phyloP scores from a whole-genome alignment of 2,888 invertebrate species.

The Chirona hameri region DNA sequence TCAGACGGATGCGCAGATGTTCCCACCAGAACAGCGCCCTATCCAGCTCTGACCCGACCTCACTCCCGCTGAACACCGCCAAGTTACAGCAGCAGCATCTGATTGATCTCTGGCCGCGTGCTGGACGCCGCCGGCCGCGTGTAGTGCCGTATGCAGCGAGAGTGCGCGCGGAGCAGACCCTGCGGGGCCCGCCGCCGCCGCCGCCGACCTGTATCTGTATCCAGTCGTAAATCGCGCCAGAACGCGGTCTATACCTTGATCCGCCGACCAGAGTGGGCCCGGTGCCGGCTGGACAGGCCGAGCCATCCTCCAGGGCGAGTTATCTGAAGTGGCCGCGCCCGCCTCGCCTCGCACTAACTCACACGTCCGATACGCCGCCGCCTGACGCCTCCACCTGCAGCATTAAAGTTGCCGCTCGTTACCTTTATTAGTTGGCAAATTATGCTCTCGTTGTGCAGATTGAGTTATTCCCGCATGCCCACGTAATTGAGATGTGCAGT shows the following conservation, averaged over 20 bases:
- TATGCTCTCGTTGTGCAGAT: slow-evolving; percentile 29
- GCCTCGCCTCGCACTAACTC: background rate
- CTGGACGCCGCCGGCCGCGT: no score
- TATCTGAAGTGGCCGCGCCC: background rate
- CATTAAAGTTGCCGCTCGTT: slow-evolving; percentile 28
- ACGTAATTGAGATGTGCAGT: slow-evolving; percentile 25
- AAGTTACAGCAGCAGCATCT: no score
- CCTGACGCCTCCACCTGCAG: background rate
- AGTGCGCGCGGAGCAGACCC: background rate
- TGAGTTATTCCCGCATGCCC: slow-evolving; percentile 28
- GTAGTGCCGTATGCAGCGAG: no score
- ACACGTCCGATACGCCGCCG: background rate
- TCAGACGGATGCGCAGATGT: no score
- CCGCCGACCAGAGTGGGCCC: background rate
- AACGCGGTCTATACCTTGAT: background rate
- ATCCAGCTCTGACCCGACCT: no score
- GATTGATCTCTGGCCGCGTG: no score
- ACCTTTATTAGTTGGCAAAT: slow-evolving; percentile 29
- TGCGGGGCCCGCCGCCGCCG: background rate
- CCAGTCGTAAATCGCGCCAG: background rate
- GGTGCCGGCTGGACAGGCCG: background rate
- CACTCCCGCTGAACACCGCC: no score
- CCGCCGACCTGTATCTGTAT: background rate
- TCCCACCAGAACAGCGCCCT: no score
- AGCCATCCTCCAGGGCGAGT: background rate